These are phyloP conservation scores for Trichomalopsis sarcophagae DNA, from an alignment of 1,140 invertebrate species.

Conservation along the genomic window DNA sequence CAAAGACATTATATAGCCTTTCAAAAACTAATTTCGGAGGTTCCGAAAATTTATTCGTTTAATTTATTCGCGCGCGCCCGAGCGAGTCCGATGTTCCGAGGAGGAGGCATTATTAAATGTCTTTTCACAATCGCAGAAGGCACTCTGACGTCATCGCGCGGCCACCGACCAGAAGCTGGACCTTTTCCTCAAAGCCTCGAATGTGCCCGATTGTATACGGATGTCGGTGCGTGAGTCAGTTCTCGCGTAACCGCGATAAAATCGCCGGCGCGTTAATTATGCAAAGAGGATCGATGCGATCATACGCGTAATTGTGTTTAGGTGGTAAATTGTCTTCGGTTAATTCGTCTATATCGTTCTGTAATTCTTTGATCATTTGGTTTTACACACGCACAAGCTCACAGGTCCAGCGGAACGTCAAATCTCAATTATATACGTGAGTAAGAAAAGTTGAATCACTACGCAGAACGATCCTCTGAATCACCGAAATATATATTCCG, in stretches of 20 bases:
- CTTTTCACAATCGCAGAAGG: not conserved
- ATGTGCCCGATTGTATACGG: not conserved
- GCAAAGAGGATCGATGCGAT: not conserved
- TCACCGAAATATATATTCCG: too few species aligned
- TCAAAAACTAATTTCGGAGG: not conserved
- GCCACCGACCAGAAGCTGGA: not conserved
- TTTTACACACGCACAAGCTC: too few species aligned
- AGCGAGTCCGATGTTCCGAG: not conserved
- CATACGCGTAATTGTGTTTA: too few species aligned
- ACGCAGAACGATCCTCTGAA: too few species aligned
- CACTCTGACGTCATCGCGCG: constrained; percentile 12
- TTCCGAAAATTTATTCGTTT: constrained; percentile 6
- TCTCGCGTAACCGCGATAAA: not conserved
- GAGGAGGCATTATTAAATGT: not conserved
- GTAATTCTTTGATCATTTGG: too few species aligned
- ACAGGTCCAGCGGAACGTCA: too few species aligned
- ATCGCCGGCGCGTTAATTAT: not conserved
- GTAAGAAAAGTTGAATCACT: too few species aligned
- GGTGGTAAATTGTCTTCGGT: too few species aligned
- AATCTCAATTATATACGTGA: too few species aligned
- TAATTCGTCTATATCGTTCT: too few species aligned
- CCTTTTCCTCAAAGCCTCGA: not conserved
- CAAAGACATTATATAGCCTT: too few species aligned
- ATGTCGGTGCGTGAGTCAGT: not conserved
- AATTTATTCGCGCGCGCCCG: constrained; percentile 2